Base-by-base conservation (phyloP, 2,888 invertebrate genomes). In the Andrena praecox region DNA sequence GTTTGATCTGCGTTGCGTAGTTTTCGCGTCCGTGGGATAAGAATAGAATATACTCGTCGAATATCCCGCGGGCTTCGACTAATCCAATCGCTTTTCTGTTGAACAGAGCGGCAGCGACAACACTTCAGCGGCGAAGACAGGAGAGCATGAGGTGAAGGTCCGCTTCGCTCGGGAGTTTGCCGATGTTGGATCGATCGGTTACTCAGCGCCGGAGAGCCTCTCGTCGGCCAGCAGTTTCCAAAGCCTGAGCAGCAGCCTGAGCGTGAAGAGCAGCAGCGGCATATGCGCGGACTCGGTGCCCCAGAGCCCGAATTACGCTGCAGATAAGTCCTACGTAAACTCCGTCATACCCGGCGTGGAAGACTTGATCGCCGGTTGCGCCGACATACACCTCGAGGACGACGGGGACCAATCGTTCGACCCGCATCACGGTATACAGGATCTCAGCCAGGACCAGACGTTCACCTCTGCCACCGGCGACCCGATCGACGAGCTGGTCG, bases 191-290 rank as follows among this genome's bases (percentile, higher is more conserved):
- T 73, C 85, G 31, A 60, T 82, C 62, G 73, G 70, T 10, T 84
- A 80, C 29, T 68, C 85, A 8, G 66, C 79, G 0, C 87, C 88
- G 7, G 90, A 87, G 27, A 91, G 90, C 75, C 72, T 93, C 12
- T 93, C 93, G 0, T 92, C 93, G 62, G 91, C 91, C 12, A 92
- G 93, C 82, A 93, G 93, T 67, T 91, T 92, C 76, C 93, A 91
- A 54, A 93, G 93, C 74, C 82, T 93, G 54, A 87, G 86, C 29
- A 91, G 91, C 60, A 92, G 88, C 2, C 78, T 90, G 10, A 92
- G 91, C 74, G 90, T 88, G 16, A 93, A 92, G 69, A 91, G 90
- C 72, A 91, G 90, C 82, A 91, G 89, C 59, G 91, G 91, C 16
- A 89, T 90, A 63, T 90, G 80, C 31, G 63, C 76, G 1, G 90